Evolutionary conservation across 2,113 vertebrate genomes (phyloP), one percentile per base, ranked within the genome.

Genomic region (Dicaeum eximium): DNA sequence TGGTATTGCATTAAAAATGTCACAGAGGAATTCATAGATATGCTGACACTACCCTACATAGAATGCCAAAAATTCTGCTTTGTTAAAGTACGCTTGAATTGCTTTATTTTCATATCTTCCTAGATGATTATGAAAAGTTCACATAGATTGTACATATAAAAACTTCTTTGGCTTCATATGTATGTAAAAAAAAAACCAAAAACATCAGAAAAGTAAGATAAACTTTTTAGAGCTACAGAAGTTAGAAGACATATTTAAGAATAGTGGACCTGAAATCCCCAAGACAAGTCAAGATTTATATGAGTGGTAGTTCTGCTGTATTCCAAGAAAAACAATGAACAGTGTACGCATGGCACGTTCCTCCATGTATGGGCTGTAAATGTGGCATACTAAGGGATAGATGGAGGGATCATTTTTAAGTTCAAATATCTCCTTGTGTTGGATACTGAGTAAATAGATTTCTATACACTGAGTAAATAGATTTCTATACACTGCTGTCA

Each of bases 321-420:
- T 53, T 10, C 67, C 0, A 0, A 90, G 42, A n/a, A 70, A 77
- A 70, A 40, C 15, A n/a, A 9, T 6, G 2, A 51, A 42, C 40
- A 51, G 30, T 27, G 20, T 1, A 22, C 37, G 21, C 1, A 7
- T 33, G 21, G 7, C 45, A 10, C 1, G 0, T 44, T 71, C 47
- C 53, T 90, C 19, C 15, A 38, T 6, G 3, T 23, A 44, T 1
- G 6, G 44, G 10, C 18, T 53, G 31, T 28, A 66, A 50, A 23
- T 13, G 27, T 22, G 15, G n/a, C 62, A 22, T 7, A 18, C 10
- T 74, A 45, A 80, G 35, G 33, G 23, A 44, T 28, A 60, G 33
- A 67, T 27, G 9, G n/a, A 57, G 23, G 13, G 11, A 10, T 1
- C 45, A 9, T 70, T 66, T 71, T 88, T 14, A 92, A 50, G 8